A percentile compares a stretch with the other conserved stretches of the same genome.
Conservation (phyloP, 30 jellyfish, hydroid and myxozoan genomes). For the Aurelia sp. region DNA sequence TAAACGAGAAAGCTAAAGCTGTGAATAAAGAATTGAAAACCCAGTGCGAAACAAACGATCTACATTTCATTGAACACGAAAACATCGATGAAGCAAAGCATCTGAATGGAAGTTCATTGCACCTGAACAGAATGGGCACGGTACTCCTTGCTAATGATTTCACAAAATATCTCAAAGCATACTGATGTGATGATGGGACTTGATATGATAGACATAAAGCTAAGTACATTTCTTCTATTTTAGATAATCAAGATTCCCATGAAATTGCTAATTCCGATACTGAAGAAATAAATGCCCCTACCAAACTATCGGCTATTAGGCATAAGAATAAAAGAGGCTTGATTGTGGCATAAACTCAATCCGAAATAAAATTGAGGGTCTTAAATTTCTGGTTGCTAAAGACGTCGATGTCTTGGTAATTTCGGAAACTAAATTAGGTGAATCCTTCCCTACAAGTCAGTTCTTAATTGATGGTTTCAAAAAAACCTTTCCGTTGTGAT, state of each 20-base stretch:
- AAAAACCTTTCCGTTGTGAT: conserved; percentile 6
- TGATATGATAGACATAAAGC: background rate
- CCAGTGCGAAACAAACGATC: too few relatives aligned
- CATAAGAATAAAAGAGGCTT: background rate
- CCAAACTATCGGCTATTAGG: background rate
- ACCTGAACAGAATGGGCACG: too few relatives aligned
- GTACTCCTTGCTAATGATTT: too few relatives aligned
- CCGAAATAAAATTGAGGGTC: conserved; percentile 10
- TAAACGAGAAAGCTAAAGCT: too few relatives aligned
- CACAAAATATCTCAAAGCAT: background rate
- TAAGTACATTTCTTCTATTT: background rate
- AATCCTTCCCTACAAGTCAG: conserved; percentile 7
- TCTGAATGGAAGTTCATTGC: too few relatives aligned
- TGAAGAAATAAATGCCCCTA: background rate
- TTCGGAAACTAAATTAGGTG: conserved; percentile 1
- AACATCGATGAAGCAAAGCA: too few relatives aligned
- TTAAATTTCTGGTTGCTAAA: background rate
- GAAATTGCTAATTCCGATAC: conserved; percentile 1
- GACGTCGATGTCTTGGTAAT: background rate
- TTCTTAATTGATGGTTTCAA: conserved; percentile 10
- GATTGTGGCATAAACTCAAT: conserved; percentile 15
- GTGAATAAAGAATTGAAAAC: too few relatives aligned
- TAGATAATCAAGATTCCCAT: background rate
- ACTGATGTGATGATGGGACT: conserved; percentile 5
- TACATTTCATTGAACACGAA: too few relatives aligned